Evolutionary conservation across 1,140 invertebrate species (phyloP), one percentile per base, ranked within the genome.

Genomic region (Semibalanus balanoides): DNA sequence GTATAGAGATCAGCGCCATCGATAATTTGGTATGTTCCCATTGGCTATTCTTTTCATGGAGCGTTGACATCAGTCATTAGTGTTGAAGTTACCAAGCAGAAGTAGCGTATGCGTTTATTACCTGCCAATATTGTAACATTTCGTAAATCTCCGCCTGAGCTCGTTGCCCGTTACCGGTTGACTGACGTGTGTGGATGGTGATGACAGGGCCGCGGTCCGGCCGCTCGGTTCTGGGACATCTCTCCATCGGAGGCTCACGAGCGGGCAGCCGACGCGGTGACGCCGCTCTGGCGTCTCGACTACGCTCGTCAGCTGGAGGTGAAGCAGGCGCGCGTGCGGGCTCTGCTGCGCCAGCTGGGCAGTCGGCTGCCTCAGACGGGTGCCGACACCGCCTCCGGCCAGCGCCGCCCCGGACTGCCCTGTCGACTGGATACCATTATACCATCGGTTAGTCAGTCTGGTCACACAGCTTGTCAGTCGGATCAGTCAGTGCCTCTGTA

Each of bases 301-400:
- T 64, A 64, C 51, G 11, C 14, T 1, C 51, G 51, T 19, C 87
- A 88, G 75, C 77, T 84, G 17, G 71, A 77, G 43, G 22, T 78
- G 9, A 85, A 85, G 79, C 72, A 79, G 25, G 69, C 77, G 28
- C 79, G 79, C 74, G 78, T 76, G 70, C 19, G 71, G n/a, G 73
- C 78, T 3, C 74, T 81, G 11, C 31, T 81, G 14, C 72, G 79
- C 75, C 75, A 64, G 25, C 71, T 79, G 72, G 51, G 31, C 35
- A 40, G 69, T 19, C n/a, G 73, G n/a, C 73, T 77, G 72, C 11
- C 22, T 40, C 31, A 31, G 7, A 64, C 14, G 30, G 64, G n/a
- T 51, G n/a, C 30, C 64, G 40, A 30, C 71, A 30, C 71, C n/a
- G 77, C 76, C 19, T 1, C 70, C 30, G 43, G 43, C 14, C 64